phyloP scores from a whole-genome alignment of 2,888 invertebrate genomes.

The Sipha maydis region DNA sequence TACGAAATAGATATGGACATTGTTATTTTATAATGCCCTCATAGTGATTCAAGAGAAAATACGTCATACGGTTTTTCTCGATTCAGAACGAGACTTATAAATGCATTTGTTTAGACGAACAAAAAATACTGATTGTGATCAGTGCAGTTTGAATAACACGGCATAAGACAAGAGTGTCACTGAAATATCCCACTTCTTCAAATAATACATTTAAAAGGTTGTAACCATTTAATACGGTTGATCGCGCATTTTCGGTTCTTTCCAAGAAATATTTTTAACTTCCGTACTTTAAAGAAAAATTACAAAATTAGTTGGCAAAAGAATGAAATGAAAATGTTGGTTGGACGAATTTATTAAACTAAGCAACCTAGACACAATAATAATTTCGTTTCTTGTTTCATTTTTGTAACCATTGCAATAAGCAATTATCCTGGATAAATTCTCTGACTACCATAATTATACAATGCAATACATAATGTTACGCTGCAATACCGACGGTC shows the following conservation, averaged over 20 bases:
- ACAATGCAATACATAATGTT: neutral
- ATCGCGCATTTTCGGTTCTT: neutral
- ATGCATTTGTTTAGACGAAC: neutral
- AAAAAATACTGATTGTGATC: neutral
- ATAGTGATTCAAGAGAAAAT: neutral
- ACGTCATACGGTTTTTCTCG: neutral
- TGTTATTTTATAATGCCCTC: neutral
- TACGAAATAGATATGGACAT: neutral
- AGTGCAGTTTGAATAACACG: neutral
- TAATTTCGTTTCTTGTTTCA: neutral
- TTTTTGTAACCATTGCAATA: neutral
- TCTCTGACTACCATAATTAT: neutral
- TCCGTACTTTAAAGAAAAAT: neutral
- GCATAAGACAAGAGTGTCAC: neutral
- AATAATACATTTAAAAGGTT: neutral
- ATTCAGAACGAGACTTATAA: slow-evolving; percentile 14
- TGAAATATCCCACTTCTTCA: neutral
- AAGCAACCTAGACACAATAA: neutral
- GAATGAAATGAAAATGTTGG: neutral
- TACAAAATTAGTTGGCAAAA: neutral
- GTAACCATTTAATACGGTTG: neutral
- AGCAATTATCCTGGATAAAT: neutral
- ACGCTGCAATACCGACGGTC: neutral
- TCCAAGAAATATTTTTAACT: neutral
- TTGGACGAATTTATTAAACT: neutral